Base-by-base conservation (phyloP, 2,113 vertebrate genomes). In the Lepus timidus region DNA sequence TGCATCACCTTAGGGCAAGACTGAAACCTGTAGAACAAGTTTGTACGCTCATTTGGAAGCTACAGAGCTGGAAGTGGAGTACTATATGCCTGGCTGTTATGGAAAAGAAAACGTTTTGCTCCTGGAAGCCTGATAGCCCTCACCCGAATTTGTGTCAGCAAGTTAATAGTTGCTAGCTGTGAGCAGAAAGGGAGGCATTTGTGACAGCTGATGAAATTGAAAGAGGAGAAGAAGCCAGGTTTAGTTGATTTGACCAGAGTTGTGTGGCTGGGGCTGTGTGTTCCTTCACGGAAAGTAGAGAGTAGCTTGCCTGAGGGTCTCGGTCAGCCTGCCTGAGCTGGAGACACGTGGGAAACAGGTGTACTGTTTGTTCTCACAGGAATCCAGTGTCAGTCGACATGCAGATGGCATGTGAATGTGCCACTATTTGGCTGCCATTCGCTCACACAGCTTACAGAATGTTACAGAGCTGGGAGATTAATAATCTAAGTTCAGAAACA, bases 121-220 rank as follows among this genome's bases (percentile, higher is more conserved):
- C 11, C 33, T 61, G 76, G 62, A 3, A 67, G 10, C 6, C 31
- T 78, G 19, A 17, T 3, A 27, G 16, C 14, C 6, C 14, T 9
- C 29, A 64, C 5, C 64, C 36, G 80, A 90, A 76, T 81, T 36
- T 88, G 73, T 88, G 74, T 81, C 61, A 95, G 71, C 36, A 78
- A 70, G 44, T 90, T 94, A n/a, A 67, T 79, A 82, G 36, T 91
- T 79, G 71, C 31, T 67, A 67, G n/a, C 23, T 87, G 68, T 80
- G 64, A 92, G 23, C 49, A 58, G 39, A 27, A 20, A 61, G 5
- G 52, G 68, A 73, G 11, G 31, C 55, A 29, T 49, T 17, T 39
- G 44, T n/a, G 33, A 93, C 5, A 61, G 55, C 29, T 83, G 65
- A 33, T 90, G 13, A 92, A 81, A 86, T 7, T 52, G 49, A n/a